These are phyloP conservation scores for Nothocercus nigrocapillus DNA, from an alignment of 2,113 vertebrate genomes.

Conservation along the genomic window DNA sequence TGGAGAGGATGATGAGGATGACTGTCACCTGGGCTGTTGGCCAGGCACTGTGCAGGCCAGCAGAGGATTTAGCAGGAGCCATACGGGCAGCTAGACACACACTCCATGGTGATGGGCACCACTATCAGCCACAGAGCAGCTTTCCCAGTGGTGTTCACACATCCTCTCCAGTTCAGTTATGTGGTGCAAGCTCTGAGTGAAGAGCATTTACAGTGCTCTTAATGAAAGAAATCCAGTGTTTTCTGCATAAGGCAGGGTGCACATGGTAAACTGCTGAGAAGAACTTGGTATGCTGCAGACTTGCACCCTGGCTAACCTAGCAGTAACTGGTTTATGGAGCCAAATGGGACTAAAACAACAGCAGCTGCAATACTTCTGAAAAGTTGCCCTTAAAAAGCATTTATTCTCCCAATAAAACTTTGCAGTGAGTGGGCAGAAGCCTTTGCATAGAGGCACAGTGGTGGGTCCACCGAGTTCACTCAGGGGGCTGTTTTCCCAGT, in stretches of 20 bases:
- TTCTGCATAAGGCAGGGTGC: rapidly evolving
- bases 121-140: not conserved
- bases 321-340: not conserved
- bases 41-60: not conserved
- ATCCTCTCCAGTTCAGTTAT: not conserved
- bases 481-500: not conserved
- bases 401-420: not conserved
- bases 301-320: not conserved
- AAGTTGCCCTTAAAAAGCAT: not conserved
- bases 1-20: not conserved
- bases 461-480: not conserved
- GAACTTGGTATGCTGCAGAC: not conserved
- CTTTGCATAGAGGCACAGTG: not conserved
- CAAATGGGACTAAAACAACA: not conserved
- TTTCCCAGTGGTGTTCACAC: not conserved
- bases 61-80: not conserved
- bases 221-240: not conserved
- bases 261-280: not conserved
- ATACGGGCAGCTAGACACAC: rapidly evolving
- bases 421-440: not conserved
- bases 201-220: not conserved
- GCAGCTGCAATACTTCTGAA: not conserved
- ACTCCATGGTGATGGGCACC: not conserved
- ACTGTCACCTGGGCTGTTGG: not conserved
- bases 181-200: not conserved